Conservation (phyloP, 2,888 invertebrate species). For the Platerodrilus igneus region DNA sequence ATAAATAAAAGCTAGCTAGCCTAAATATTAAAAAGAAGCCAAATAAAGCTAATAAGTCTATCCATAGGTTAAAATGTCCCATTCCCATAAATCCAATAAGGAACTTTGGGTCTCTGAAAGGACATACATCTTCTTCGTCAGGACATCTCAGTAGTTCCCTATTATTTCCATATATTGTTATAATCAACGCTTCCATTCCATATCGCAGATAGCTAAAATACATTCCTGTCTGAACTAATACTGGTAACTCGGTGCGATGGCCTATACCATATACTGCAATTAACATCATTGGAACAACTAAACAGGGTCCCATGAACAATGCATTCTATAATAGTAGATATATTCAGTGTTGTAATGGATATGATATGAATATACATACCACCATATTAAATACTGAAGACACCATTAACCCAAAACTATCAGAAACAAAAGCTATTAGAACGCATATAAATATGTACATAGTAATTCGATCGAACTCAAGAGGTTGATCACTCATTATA, state of each 20-base stretch:
- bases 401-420: slow-evolving; percentile 58
- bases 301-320: slow-evolving; percentile 84
- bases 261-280: slow-evolving; percentile 83
- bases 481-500: slow-evolving; percentile 60
- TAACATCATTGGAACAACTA: slow-evolving; percentile 82
- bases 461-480: slow-evolving; percentile 57
- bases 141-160: slow-evolving; percentile 72
- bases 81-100: slow-evolving; percentile 73
- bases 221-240: slow-evolving; percentile 75
- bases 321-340: slow-evolving; percentile 62
- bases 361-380: too few species aligned
- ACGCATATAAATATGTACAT: slow-evolving; percentile 65
- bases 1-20: slow-evolving; percentile 63
- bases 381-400: background rate
- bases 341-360: too few species aligned
- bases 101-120: slow-evolving; percentile 65
- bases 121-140: slow-evolving; percentile 64
- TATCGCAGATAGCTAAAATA: slow-evolving; percentile 75
- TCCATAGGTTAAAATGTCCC: slow-evolving; percentile 63
- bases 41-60: slow-evolving; percentile 60
- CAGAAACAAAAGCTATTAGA: slow-evolving; percentile 63
- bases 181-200: slow-evolving; percentile 64
- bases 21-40: slow-evolving; percentile 61
- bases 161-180: slow-evolving; percentile 70
- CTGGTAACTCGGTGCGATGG: slow-evolving; percentile 54